Evolutionary conservation across 1,140 invertebrate species (phyloP).

Genomic region (Holotrichia oblita): DNA sequence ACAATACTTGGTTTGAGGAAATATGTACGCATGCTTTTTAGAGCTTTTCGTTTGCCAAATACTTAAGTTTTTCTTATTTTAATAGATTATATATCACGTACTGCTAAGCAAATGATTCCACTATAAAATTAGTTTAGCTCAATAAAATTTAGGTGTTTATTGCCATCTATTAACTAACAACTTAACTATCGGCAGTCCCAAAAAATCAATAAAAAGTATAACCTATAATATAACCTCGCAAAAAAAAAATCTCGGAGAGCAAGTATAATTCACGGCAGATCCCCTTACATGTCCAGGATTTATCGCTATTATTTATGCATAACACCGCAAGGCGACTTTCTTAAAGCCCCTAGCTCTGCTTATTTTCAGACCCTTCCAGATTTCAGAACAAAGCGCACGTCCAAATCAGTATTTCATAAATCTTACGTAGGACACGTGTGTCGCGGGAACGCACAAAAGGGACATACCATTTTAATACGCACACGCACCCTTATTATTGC

Average conservation of each 20-base stretch:
- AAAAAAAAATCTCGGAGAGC: not conserved
- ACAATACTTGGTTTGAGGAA: no score
- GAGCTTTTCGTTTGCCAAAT: no score
- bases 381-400: not conserved
- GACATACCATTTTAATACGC: slow-evolving; percentile 5
- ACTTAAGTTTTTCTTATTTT: no score
- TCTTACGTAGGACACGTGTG: slow-evolving; percentile 11
- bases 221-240: not conserved
- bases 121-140: no score
- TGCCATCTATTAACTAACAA: not conserved
- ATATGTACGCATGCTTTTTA: no score
- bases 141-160: not conserved
- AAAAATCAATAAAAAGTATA: not conserved
- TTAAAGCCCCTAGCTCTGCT: not conserved
- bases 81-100: no score
- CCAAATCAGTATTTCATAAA: not conserved
- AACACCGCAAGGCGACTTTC: not conserved
- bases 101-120: no score
- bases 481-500: slow-evolving; percentile 17
- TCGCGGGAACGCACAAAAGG: not conserved
- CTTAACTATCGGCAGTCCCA: not conserved
- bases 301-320: slow-evolving; percentile 12
- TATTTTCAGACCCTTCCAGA: not conserved
- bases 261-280: not conserved
- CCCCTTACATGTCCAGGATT: not conserved